Base-by-base conservation (phyloP, 1,140 invertebrate species). In the Chrysopa pallens region DNA sequence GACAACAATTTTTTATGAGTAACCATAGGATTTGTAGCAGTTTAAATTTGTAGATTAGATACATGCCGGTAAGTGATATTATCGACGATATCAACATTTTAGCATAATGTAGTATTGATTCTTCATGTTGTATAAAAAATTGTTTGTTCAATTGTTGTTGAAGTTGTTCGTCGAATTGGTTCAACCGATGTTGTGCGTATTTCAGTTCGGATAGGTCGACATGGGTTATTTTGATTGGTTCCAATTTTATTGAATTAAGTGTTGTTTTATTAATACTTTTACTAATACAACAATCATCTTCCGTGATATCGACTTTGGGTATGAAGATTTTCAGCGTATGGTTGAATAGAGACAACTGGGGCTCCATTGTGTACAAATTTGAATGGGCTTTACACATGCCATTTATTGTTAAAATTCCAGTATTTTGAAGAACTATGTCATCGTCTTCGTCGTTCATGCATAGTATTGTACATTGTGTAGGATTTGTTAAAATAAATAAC, bases 131-230 rank as follows among this genome's bases (percentile, higher is more conserved):
- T 11, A 44, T n/a, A 6, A 40, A 39, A 15, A 44, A 44, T 2
- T 28, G 43, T 40, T 40, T 40, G 8, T 40, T 40, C 14, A 44
- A 17, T 40, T 40, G 43, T 9, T 44, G 29, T 29, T 39, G 31
- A 6, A 44, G 38, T 1, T 14, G n/a, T 17, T 44, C 43, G 14
- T 44, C 43, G n/a, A 40, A 39, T 40, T 44, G 12, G 29, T 35
- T 40, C 1, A 44, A 13, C 27, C 40, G 39, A 5, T 39, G 27
- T 12, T 35, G n/a, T 1, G 29, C 38, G 17, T 23, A 39, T 15
- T 40, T 40, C 3, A 44, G 13, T 40, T 40, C 43, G 2, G 12
- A n/a, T 13, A 44, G 8, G 29, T 44, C 29, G 1, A 44, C 8
- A 13, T 44, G 29, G 2, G 37, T 39, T 33, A 12, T 36, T 17